Percentiles rank a stretch among this genome's conserved stretches.
Evolutionary conservation across 1,140 invertebrate species (phyloP).

Genomic region (Apis laboriosa): DNA sequence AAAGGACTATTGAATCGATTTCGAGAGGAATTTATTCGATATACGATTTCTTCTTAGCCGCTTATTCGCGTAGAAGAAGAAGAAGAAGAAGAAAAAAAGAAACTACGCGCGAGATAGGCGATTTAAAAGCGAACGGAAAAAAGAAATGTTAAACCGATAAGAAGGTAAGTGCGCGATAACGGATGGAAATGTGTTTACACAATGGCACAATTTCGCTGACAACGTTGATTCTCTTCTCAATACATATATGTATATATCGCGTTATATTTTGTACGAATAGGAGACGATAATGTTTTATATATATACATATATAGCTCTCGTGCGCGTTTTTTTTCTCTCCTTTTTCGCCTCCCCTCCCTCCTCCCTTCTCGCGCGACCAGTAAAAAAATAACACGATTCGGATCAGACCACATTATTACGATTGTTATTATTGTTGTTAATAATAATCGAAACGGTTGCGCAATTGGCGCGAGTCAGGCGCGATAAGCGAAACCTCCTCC

Average conservation of each 20-base stretch:
- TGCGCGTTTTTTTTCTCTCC: not conserved
- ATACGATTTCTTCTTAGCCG: too few species aligned
- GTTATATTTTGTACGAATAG: not conserved
- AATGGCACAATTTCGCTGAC: slow-evolving; percentile 34
- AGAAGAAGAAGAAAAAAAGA: not conserved
- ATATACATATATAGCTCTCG: too few species aligned
- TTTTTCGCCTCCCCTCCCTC: fast-evolving
- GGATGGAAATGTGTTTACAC: slow-evolving; percentile 35
- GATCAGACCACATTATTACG: not conserved
- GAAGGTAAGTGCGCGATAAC: slow-evolving; percentile 45
- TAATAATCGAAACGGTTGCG: slow-evolving; percentile 23
- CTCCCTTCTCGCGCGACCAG: not conserved
- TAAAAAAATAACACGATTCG: not conserved
- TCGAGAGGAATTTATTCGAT: too few species aligned
- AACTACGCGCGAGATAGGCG: not conserved
- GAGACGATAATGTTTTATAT: not conserved
- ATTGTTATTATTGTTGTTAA: slow-evolving; percentile 32
- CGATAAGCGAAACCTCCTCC: slow-evolving; percentile 29
- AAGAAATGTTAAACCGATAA: slow-evolving; percentile 17
- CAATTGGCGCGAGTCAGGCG: slow-evolving; percentile 16
- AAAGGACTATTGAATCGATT: too few species aligned
- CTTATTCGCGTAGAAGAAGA: too few species aligned
- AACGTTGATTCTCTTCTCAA: not conserved
- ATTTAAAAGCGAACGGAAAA: not conserved
- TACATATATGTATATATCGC: too few species aligned